phyloP scores from a whole-genome alignment of 2,888 invertebrate species.

The Notocelia uddmanniana region DNA sequence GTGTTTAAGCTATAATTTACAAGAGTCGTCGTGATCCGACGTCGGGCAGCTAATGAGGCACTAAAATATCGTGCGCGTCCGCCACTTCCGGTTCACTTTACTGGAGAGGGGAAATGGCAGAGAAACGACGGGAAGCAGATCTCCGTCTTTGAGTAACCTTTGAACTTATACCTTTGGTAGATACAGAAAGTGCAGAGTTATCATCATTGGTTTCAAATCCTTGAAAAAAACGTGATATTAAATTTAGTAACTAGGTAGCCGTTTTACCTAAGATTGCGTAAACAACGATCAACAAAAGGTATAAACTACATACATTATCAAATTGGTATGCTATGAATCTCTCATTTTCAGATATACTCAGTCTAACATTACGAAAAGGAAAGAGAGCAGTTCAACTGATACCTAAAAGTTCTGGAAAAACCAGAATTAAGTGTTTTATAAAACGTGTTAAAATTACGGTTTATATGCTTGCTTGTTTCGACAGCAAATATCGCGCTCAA shows the following conservation, averaged over 20 bases:
- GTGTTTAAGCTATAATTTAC: slow-evolving; percentile 12
- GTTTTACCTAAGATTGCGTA: too few relatives aligned
- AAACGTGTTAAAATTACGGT: slow-evolving; percentile 16
- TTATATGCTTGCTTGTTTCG: slow-evolving; percentile 15
- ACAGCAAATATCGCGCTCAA: slow-evolving; percentile 32
- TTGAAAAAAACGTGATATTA: too few relatives aligned
- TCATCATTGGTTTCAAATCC: too few relatives aligned
- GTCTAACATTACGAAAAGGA: background rate
- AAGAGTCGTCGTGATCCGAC: slow-evolving; percentile 5
- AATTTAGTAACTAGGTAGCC: too few relatives aligned
- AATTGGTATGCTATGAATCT: background rate
- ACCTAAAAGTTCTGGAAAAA: background rate
- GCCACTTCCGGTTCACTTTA: slow-evolving; percentile 3
- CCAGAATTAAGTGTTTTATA: background rate
- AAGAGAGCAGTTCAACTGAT: background rate
- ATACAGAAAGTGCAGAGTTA: too few relatives aligned
- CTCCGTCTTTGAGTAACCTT: background rate
- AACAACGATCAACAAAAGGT: too few relatives aligned
- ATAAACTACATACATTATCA: background rate
- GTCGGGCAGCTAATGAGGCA: slow-evolving; percentile 7
- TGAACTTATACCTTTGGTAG: too few relatives aligned
- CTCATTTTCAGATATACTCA: background rate
- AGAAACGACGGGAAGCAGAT: background rate
- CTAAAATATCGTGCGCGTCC: slow-evolving; percentile 12
- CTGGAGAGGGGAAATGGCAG: background rate